Evolutionary conservation across 2,113 vertebrate genomes (phyloP), one percentile per base, ranked within the genome.

Genomic region (Indicator indicator): DNA sequence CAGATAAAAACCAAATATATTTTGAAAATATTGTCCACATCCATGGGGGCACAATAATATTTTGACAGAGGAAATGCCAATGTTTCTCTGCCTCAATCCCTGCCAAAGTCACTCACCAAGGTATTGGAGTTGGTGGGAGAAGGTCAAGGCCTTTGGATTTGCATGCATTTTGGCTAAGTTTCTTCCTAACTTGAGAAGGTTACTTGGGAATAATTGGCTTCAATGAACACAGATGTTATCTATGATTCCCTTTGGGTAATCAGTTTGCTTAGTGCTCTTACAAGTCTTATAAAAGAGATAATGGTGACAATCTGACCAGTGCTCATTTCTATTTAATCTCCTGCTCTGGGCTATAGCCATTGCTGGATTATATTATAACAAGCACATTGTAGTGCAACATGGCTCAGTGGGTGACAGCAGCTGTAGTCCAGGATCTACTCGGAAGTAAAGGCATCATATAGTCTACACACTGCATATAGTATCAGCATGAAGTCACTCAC

Each of bases 1-100:
- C 52, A 94, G 95, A 95, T 89, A 95, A 95, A 97, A 96, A 95
- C 86, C 59, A 48, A 93, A 93, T 90, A 24, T 42, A 80, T 96
- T 97, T 97, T 94, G 75, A 93, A 97, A 94, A 89, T 79, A 71
- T 48, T 69, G 69, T 88, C 89, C 93, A 56, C 79, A 71, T 71
- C 72, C 90, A 91, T 77, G 87, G 89, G 87, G 87, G 89, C 20
- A 97, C 82, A 96, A 94, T 80, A 96, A 95, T 97, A 95, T 95
- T 96, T 96, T 94, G 75, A 95, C 72, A 97, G 91, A 95, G 69
- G 44, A 95, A 96, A 93, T 83, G 95, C 88, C 91, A 93, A 54
- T 83, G 79, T 93, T 95, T 93, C 85, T 89, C 71, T 83, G 56
- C 89, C 93, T 94, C 64, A 54, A 83, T 95, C 70, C 86, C 20